A percentile compares a stretch with the other conserved stretches of the same genome.
Conservation (phyloP, 2,888 invertebrate genomes). For the Macrosoma leucophasiata region DNA sequence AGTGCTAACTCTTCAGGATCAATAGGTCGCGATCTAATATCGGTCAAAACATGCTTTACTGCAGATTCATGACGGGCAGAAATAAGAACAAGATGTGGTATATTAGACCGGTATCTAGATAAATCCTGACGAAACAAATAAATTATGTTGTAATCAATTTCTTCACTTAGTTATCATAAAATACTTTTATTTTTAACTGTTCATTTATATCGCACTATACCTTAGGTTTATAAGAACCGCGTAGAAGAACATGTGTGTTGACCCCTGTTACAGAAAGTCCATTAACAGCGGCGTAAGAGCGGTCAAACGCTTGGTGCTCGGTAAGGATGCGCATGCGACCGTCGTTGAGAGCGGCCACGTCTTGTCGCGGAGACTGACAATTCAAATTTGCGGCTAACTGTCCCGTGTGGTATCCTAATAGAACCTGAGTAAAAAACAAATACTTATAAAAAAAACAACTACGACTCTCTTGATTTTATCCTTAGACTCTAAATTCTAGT, state of each 20-base stretch:
- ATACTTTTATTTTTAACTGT: background rate
- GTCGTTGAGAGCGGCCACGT: constrained; percentile 64
- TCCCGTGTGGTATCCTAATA: constrained; percentile 80
- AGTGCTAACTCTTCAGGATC: constrained; percentile 55
- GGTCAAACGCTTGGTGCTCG: constrained; percentile 70
- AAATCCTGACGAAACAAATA: constrained; percentile 33
- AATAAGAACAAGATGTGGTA: constrained; percentile 46
- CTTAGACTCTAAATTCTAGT: too few species aligned
- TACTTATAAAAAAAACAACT: too few species aligned
- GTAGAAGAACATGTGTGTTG: constrained; percentile 45
- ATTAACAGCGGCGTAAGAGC: constrained; percentile 57
- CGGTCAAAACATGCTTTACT: constrained; percentile 36
- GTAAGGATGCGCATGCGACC: constrained; percentile 75
- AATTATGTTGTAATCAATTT: background rate
- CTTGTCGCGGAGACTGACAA: constrained; percentile 73
- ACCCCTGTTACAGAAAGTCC: constrained; percentile 46
- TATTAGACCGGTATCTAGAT: constrained; percentile 37
- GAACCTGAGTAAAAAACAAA: constrained; percentile 46
- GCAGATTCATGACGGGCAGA: constrained; percentile 45
- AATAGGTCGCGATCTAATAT: constrained; percentile 44
- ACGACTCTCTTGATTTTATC: too few species aligned
- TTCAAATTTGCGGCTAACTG: constrained; percentile 83
- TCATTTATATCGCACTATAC: constrained; percentile 26
- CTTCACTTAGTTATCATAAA: background rate
- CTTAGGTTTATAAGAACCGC: constrained; percentile 47